Conservation (phyloP, 1,140 invertebrate species). For the Steinernema khuongi region DNA sequence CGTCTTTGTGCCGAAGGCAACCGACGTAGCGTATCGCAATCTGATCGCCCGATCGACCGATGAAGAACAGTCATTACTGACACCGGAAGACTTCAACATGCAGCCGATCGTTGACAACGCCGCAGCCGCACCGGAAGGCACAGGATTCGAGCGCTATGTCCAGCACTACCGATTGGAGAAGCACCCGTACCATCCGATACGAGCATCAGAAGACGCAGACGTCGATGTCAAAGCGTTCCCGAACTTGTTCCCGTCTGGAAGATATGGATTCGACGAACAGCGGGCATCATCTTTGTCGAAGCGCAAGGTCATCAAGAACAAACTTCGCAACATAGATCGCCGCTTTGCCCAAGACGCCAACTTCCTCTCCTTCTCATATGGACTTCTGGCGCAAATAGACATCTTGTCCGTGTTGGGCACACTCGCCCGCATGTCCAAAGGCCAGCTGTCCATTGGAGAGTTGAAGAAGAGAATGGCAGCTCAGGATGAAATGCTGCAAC, state of each 20-base stretch:
- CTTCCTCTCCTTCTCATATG: neutral
- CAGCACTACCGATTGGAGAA: neutral
- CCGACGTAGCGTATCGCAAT: neutral
- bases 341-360: neutral
- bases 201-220: neutral
- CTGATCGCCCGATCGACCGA: neutral
- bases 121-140: neutral
- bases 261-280: neutral
- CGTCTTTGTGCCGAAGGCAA: neutral
- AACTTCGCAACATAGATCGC: neutral
- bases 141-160: neutral
- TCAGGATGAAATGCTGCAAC: neutral
- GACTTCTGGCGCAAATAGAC: neutral
- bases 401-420: neutral
- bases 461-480: neutral
- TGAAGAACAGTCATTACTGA: neutral
- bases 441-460: neutral
- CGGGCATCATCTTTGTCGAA: neutral
- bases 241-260: neutral
- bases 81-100: neutral
- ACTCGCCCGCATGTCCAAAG: neutral
- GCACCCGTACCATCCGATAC: neutral
- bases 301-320: neutral
- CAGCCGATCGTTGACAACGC: neutral
- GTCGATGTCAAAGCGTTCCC: neutral